Evolutionary conservation across 1,140 invertebrate genomes (phyloP).

Genomic region (Nasonia vitripennis): DNA sequence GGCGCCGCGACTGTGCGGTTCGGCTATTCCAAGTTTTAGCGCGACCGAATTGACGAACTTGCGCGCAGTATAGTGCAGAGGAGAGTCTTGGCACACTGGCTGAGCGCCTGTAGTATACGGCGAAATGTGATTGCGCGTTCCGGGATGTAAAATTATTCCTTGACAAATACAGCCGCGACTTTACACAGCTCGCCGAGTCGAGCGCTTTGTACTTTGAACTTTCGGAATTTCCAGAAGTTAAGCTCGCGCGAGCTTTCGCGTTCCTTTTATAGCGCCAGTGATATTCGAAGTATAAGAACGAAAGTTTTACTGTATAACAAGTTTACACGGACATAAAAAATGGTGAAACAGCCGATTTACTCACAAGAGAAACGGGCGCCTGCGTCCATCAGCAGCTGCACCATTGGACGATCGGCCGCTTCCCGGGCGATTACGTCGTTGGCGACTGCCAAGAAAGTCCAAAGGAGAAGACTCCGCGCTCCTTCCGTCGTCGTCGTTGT

Average conservation of each 20-base stretch:
- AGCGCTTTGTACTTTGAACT: not conserved
- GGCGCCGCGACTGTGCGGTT: not conserved
- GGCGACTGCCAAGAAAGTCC: constrained; percentile 23
- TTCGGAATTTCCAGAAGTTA: not conserved
- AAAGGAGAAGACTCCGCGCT: not conserved
- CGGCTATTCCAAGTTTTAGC: not conserved
- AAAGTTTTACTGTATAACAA: too few relatives aligned
- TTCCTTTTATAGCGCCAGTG: not conserved
- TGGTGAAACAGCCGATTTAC: too few relatives aligned
- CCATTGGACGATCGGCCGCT: not conserved
- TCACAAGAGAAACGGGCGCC: too few relatives aligned
- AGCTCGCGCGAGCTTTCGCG: not conserved
- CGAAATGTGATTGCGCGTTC: not conserved
- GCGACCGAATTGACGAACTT: not conserved
- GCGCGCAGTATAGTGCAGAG: too few relatives aligned
- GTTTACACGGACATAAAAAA: too few relatives aligned
- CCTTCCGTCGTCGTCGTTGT: constrained; percentile 2
- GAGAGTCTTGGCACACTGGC: too few relatives aligned
- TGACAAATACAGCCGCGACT: not conserved
- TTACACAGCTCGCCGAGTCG: not conserved
- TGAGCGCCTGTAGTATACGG: too few relatives aligned
- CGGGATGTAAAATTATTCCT: not conserved
- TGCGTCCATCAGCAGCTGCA: too few relatives aligned
- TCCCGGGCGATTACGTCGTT: not conserved
- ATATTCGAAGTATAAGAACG: too few relatives aligned